Evolutionary conservation across 30 jellyfish, hydroid and myxozoan genomes (phyloP), one percentile per base, ranked within the genome.

Genomic region (Aurelia coerulea): DNA sequence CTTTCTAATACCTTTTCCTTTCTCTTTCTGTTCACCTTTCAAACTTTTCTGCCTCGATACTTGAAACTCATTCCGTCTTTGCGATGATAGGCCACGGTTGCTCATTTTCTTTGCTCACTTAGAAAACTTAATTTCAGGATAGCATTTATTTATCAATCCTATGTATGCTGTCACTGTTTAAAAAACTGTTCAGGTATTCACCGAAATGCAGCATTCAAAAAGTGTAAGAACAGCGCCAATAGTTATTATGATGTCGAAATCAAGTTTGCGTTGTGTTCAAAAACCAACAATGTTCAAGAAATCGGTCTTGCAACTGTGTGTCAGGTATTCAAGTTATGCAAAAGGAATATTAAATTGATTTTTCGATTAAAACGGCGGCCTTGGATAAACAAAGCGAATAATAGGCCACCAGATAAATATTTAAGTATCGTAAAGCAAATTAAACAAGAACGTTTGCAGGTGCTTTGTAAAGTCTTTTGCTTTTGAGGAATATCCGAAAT

Each of bases 1-100:
- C 56, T 46, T 46, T 9, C 12, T 46, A 46, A 46, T 46, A 46
- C 56, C 56, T 46, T 46, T 46, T 46, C 56, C 56, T 46, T 46
- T 76, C 18, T 60, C 56, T 46, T 46, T 76, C 18, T 60, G 87
- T 18, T 79, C 68, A 18, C 63, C 62, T 39, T 67, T 83, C 39
- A 83, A 17, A 29, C 92, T 83, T 41, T 83, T 83, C 74, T 83
- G 92, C 50, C 73, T 83, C 71, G 75, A 16, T 6, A 83, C 23
- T 34, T 83, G 82, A 51, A 83, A 83, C 73, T 83, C 79, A 37
- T 59, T 53, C 35, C 92, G 65, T 18, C 86, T 76, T 13, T 83
- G 85, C 29, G 85, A 70, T 4, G 92, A 10, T 37, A 54, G 73
- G 67, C 5, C 65, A 12, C 62, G 52, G 68, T 16, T 41, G 81